A percentile compares a stretch with the other conserved stretches of the same genome.
Conservation (phyloP, 2,888 invertebrate genomes). For the Drosophila nr. perissopoda region DNA sequence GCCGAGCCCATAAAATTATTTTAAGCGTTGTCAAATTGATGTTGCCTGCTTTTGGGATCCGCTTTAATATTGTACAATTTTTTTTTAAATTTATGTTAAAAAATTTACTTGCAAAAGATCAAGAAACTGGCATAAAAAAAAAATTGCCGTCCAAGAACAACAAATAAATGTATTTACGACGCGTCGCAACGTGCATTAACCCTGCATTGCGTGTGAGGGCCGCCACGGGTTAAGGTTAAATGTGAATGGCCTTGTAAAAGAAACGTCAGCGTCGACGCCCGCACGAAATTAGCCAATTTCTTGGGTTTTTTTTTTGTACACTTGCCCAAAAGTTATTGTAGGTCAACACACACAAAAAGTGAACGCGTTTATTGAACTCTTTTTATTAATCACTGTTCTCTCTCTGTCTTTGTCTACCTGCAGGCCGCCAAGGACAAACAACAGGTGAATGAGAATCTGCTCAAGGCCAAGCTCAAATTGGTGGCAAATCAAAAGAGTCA, state of each 20-base stretch:
- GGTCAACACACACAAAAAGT: constrained; percentile 59
- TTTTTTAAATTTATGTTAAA: constrained; percentile 13
- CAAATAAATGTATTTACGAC: constrained; percentile 11
- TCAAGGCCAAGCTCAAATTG: constrained; percentile 78
- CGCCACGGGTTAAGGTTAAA: constrained; percentile 67
- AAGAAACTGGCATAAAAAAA: constrained; percentile 45
- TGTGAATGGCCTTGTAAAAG: constrained; percentile 66
- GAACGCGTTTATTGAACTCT: constrained; percentile 50
- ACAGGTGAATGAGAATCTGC: constrained; percentile 75
- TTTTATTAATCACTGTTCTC: constrained; percentile 42
- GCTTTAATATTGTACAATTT: constrained; percentile 8
- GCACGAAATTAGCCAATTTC: constrained; percentile 58
- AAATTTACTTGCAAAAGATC: constrained; percentile 48
- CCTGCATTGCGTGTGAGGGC: constrained; percentile 34
- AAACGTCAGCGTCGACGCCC: constrained; percentile 38
- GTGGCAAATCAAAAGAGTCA: constrained; percentile 67
- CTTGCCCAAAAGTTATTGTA: constrained; percentile 63
- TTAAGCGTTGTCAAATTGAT: constrained; percentile 33
- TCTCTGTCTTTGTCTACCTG: constrained; percentile 3
- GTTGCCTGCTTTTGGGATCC: constrained; percentile 60
- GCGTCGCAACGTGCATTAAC: constrained; percentile 56
- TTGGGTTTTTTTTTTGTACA: constrained; percentile 8
- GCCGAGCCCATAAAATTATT: constrained; percentile 75
- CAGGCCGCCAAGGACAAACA: constrained; percentile 71
- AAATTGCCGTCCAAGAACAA: constrained; percentile 14